phyloP scores from a whole-genome alignment of 1,140 invertebrate genomes.

The Lepidotrigona ventralis region DNA sequence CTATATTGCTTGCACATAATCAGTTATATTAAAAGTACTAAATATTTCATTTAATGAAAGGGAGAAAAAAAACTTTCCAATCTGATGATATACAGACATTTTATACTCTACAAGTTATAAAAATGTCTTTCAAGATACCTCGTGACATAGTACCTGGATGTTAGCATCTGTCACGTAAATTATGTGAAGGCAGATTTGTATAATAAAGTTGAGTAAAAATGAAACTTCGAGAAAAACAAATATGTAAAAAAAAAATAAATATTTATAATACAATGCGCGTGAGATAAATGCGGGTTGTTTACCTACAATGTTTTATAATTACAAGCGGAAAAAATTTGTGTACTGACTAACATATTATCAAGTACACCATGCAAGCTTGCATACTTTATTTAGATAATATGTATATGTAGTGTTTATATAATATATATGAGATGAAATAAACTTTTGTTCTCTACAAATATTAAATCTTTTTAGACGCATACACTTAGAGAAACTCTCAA shows the following conservation, averaged over 20 bases:
- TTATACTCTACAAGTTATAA: constrained; percentile 38
- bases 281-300: constrained; percentile 49
- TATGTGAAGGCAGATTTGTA: constrained; percentile 49
- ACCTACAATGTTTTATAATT: constrained; percentile 27
- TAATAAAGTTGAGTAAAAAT: constrained; percentile 51
- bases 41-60: constrained; percentile 27
- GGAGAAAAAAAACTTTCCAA: not conserved
- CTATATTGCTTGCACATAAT: constrained; percentile 64
- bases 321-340: constrained; percentile 12
- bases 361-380: constrained; percentile 30
- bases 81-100: constrained; percentile 36
- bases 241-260: constrained; percentile 54
- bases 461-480: constrained; percentile 26
- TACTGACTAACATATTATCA: constrained; percentile 13
- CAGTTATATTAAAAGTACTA: constrained; percentile 53
- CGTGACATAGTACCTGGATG: constrained; percentile 53
- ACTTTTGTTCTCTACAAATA: constrained; percentile 21
- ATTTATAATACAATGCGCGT: constrained; percentile 59
- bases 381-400: constrained; percentile 52
- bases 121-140: constrained; percentile 60
- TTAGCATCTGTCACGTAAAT: constrained; percentile 53
- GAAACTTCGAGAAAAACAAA: constrained; percentile 42
- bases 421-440: constrained; percentile 51
- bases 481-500: not conserved
- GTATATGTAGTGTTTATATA: constrained; percentile 55